Percentiles rank a stretch among this genome's conserved stretches.
These are phyloP conservation scores for Malacoraja senta DNA, from an alignment of 2,797 vertebrate genomes.

Conservation along the genomic window DNA sequence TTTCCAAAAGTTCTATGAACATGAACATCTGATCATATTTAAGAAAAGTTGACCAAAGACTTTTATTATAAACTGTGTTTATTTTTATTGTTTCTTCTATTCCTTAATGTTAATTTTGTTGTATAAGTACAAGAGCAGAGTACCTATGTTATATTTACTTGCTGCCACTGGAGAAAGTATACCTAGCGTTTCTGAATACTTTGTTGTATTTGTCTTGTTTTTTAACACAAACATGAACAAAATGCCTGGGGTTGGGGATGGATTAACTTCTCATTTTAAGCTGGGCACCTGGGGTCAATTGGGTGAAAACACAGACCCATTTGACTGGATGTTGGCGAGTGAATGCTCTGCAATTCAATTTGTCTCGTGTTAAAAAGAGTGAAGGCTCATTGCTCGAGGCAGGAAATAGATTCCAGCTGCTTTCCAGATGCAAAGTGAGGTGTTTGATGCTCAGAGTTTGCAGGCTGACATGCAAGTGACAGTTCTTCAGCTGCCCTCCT, in stretches of 20 bases:
- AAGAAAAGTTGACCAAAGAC: not conserved
- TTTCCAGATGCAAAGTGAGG: slow-evolving; percentile 18
- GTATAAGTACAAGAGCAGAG: not conserved
- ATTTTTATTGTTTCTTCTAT: slow-evolving; percentile 10
- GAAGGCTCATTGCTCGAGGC: slow-evolving; percentile 32
- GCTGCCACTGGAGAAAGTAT: not conserved
- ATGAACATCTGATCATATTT: no score
- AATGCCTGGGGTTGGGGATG: slow-evolving; percentile 5
- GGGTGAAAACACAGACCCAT: slow-evolving; percentile 10
- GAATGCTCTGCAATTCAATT: slow-evolving; percentile 26
- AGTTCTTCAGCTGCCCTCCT: slow-evolving; percentile 11
- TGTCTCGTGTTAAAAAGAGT: slow-evolving; percentile 28
- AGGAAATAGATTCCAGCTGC: slow-evolving; percentile 35
- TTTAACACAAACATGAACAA: slow-evolving; percentile 17
- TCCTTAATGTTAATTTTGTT: not conserved
- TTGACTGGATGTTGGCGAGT: slow-evolving; percentile 19
- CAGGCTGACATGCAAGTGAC: slow-evolving; percentile 24
- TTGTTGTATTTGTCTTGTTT: not conserved
- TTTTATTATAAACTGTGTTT: not conserved
- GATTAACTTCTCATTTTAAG: slow-evolving; percentile 34
- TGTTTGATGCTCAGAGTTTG: slow-evolving; percentile 13
- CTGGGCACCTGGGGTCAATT: not conserved
- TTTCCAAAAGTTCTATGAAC: no score
- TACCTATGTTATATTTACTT: not conserved
- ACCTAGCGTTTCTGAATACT: not conserved